Evolutionary conservation across 2,113 vertebrate species (phyloP).

Genomic region (Smithornis capensis): DNA sequence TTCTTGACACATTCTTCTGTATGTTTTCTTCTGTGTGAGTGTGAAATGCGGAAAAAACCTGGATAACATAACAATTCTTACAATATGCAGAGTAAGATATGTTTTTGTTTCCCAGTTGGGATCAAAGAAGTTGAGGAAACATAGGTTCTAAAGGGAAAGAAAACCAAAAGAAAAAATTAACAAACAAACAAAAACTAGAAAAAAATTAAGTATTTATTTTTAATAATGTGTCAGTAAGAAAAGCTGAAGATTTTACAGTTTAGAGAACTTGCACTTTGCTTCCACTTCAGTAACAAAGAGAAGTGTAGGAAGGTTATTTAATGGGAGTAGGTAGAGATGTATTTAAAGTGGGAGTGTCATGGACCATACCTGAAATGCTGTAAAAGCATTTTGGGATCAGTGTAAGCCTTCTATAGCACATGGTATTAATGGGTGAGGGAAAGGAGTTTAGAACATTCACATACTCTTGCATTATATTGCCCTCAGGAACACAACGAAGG

Average conservation of each 20-base stretch:
- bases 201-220: neutral
- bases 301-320: neutral
- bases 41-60: neutral
- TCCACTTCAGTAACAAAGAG: neutral
- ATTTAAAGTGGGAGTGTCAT: neutral
- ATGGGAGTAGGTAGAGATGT: neutral
- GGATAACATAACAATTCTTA: neutral
- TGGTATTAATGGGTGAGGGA: neutral
- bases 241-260: slow-evolving; percentile 8
- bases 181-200: neutral
- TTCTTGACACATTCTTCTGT: neutral
- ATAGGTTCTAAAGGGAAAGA: neutral
- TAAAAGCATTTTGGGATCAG: neutral
- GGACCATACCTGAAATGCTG: neutral
- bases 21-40: neutral
- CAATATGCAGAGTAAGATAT: neutral
- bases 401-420: neutral
- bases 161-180: neutral
- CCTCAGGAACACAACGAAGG: slow-evolving; percentile 1
- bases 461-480: neutral
- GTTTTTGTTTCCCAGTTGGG: neutral
- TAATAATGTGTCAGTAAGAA: neutral
- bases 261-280: neutral
- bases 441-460: neutral
- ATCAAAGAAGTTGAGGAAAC: neutral